Base-by-base conservation (phyloP, 2,113 vertebrate genomes). In the Brachypodius melanocephalos region DNA sequence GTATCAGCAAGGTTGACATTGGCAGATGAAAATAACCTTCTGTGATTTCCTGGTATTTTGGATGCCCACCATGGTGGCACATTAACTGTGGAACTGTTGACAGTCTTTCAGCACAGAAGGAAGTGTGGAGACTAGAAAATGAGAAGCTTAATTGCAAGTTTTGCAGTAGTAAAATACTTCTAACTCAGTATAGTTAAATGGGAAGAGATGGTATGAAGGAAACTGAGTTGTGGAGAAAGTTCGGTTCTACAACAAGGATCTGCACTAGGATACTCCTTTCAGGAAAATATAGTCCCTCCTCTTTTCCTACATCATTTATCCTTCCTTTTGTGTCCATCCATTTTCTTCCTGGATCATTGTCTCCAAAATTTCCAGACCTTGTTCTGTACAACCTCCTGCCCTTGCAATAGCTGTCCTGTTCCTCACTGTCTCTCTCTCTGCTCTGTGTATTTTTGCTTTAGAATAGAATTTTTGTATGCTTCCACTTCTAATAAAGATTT, bases 51-150 rank as follows among this genome's bases (percentile, higher is more conserved):
- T 59, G 18, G 8, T 32, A 24, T 74, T 92, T 79, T 76, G 29
- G 3, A 52, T 76, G 19, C 26, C 17, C 38, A 34, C 25, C 15
- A 29, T 0, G 0, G 15, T 62, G 28, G 1, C 11, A 63, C 15
- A 54, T 45, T 62, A 79, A 5, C 43, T 78, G 22, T 3, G 4
- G 85, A 92, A 71, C 8, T 88, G 17, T 51, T 78, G 43, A 49
- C 17, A 49, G 8, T 75, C 32, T 54, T 83, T 17, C 42, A 54
- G 15, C 13, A 32, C 8, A 72, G 52, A 88, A 58, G 29, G 18
- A 26, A 49, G 22, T 12, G 43, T 45, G 21, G 7, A 58, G 16
- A 54, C 72, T 71, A 82, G 31, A 86, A 90, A 88, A 92, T 9
- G 2, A 34, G n/a, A 69, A 32, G 28, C 61, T 68, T 36, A 69